phyloP scores from a whole-genome alignment of 2,888 invertebrate species.

The Ypsolopha scabrella region DNA sequence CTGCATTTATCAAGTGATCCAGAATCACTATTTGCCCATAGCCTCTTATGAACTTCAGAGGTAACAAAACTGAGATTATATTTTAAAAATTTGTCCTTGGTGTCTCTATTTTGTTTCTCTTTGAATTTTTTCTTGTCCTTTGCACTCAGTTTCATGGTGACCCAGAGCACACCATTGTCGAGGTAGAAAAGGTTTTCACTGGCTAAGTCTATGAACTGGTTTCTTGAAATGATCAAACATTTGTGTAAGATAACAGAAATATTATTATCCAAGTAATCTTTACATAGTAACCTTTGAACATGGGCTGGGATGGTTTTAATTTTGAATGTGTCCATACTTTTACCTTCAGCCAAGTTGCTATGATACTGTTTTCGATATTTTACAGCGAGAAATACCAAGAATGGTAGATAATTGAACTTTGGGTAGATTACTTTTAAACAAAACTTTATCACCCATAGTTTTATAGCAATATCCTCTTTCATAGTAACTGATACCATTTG shows the following conservation, averaged over 20 bases:
- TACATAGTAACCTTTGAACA: conserved; percentile 26
- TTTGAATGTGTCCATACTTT: conserved; percentile 32
- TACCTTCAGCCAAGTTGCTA: conserved; percentile 19
- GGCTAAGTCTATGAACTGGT: conserved; percentile 47
- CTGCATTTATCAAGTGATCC: conserved; percentile 30
- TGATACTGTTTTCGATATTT: conserved; percentile 43
- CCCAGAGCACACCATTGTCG: conserved; percentile 56
- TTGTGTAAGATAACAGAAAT: conserved; percentile 37
- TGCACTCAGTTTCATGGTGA: conserved; percentile 38
- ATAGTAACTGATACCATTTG: conserved; percentile 26
- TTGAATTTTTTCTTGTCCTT: conserved; percentile 31
- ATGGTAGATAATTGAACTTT: conserved; percentile 52
- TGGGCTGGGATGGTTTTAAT: conserved; percentile 36
- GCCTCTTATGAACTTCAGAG: conserved; percentile 47
- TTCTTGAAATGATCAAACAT: conserved; percentile 47
- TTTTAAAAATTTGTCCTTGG: conserved; percentile 21
- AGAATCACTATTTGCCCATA: conserved; percentile 30
- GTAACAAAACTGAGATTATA: conserved; percentile 40
- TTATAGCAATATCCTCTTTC: conserved; percentile 35
- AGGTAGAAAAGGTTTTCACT: conserved; percentile 57
- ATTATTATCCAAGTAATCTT: conserved; percentile 33
- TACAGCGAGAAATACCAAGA: conserved; percentile 52
- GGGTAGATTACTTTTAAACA: conserved; percentile 58
- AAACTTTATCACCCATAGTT: conserved; percentile 59
- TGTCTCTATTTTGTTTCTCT: conserved; percentile 16